Base-by-base conservation (phyloP, 2,113 vertebrate genomes). In the Clarias macrocephalus region DNA sequence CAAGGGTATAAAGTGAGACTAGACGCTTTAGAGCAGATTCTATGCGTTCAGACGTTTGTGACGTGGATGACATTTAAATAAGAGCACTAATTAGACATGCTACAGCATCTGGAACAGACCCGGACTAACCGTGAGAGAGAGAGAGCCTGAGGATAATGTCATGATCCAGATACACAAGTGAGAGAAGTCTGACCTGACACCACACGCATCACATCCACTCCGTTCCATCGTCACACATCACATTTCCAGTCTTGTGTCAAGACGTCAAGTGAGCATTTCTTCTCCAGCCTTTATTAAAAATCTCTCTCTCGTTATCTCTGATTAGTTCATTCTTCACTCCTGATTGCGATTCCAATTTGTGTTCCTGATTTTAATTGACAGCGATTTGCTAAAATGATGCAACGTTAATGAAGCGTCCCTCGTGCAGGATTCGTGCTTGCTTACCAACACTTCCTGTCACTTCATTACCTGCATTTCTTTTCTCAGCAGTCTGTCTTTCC, bases 391-490 rank as follows among this genome's bases (percentile, higher is more conserved):
- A 2, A 19, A 83, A 56, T 68, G 25, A 19, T 42, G 25, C 15
- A 2, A 9, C 33, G 2, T 15, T 79, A 48, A 60, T 37, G 16
- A 56, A 66, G 75, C 57, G 48, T 66, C 75, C 42, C 2, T 1
- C 21, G 18, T 70, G 63, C 48, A 23, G 82, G 66, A 42, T 48
- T 62, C 68, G n/a, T 13, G 62, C 48, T 62, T 68, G n/a, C 15
- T 37, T 80, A 30, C 75, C 37, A 59, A 54, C 79, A 37, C 33
- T 30, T 85, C 70, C 60, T 68, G 80, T 48, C 73, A 62, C 83
- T 87, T 70, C 83, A 82, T 86, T 85, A 82, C 42, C 52, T 33
- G 62, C 57, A 73, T 68, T 75, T 84, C 59, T 73, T 59, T 82
- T 59, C 83, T 84, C 37, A 70, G 72, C 48, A 77, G 56, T 56